Base-by-base conservation (phyloP, 2,888 invertebrate species). In the Drosophila colorata region DNA sequence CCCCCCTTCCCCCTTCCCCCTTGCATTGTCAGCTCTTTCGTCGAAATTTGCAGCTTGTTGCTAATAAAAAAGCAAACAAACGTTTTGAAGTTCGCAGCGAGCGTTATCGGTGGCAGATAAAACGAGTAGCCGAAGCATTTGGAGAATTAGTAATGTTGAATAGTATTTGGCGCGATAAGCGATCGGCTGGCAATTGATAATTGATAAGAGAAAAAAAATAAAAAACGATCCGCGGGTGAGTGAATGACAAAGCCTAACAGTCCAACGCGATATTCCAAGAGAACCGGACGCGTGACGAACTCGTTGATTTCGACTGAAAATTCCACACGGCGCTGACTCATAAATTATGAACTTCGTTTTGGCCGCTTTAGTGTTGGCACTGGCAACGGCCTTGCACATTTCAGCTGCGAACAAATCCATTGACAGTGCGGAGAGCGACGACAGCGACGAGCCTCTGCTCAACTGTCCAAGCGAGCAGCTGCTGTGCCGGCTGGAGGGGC, bases 1-100 rank as follows among this genome's bases (percentile, higher is more conserved):
- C n/a, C 6, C 16, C 13, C 23, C n/a, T n/a, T n/a, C n/a, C n/a
- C n/a, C n/a, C n/a, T 3, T 14, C 13, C 13, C 13, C 20, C 25
- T 14, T 11, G 20, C 2, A 16, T 14, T 18, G 9, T 16, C 4
- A 20, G 16, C 23, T 40, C 4, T 38, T 23, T 33, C 18, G 1
- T 23, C 0, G 8, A 35, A 76, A 61, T 70, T 74, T 47, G 46
- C 63, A 16, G 44, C 53, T n/a, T 8, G 40, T 28, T 74, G 70
- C 52, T 78, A 78, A 81, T 81, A 51, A 61, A 16, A 70, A 75
- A 60, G 40, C 60, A 69, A 74, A 78, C 66, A 78, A 78, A 44
- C 64, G 16, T 56, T 72, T 31, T 35, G 67, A 43, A 59, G 63
- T 51, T 65, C 61, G 43, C 55, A 47, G 16, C 38, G 14, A 9